These are phyloP conservation scores for Drosophila prostipennis DNA, from an alignment of 2,888 invertebrate species.

Conservation along the genomic window DNA sequence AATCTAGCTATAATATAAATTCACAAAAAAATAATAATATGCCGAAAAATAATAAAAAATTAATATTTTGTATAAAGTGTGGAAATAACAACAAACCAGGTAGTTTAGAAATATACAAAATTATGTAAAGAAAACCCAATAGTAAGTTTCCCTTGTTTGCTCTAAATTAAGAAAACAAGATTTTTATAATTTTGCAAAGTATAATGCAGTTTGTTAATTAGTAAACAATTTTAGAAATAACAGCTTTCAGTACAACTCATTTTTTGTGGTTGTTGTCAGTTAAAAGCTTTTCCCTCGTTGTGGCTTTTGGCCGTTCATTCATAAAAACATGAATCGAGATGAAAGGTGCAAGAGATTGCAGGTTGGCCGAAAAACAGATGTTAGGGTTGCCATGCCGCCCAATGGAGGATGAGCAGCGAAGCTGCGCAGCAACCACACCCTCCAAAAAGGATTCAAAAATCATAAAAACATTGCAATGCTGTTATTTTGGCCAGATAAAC, in stretches of 20 bases:
- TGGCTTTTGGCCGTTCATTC: constrained; percentile 58
- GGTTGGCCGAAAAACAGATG: constrained; percentile 29
- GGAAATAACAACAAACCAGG: too few species aligned
- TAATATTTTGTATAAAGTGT: too few species aligned
- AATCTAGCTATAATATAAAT: too few species aligned
- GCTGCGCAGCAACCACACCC: constrained; percentile 58
- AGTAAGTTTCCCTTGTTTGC: too few species aligned
- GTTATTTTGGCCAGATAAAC: neutral
- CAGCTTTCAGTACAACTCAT: neutral
- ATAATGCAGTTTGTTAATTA: neutral
- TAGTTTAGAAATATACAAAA: too few species aligned
- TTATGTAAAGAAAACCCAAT: too few species aligned
- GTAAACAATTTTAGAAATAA: neutral
- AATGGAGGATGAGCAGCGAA: constrained; percentile 15
- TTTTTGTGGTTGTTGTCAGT: neutral
- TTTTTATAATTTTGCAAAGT: too few species aligned
- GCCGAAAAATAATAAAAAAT: too few species aligned
- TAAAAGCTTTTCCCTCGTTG: constrained; percentile 11
- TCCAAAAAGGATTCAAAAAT: constrained; percentile 36
- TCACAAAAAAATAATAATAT: too few species aligned
- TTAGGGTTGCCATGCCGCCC: constrained; percentile 18
- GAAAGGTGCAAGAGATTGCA: constrained; percentile 31
- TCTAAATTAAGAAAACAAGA: too few species aligned
- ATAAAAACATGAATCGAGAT: constrained; percentile 60
- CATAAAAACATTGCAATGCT: neutral